Base-by-base conservation (phyloP, 2,797 vertebrate species). In the Propithecus perrieri region DNA sequence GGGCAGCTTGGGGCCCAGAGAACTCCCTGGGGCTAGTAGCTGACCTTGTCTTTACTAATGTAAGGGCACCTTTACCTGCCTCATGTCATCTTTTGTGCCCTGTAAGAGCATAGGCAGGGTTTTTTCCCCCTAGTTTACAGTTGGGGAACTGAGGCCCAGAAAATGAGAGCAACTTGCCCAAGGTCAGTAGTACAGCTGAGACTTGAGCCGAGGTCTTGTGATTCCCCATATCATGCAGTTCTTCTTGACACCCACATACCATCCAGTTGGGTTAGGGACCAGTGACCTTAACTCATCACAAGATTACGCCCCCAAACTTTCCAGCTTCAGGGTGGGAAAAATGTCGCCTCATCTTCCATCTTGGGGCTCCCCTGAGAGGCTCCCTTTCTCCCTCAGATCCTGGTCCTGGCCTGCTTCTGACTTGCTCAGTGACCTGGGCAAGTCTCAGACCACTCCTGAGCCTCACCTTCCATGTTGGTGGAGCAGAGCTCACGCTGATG, bases 371-470 rank as follows among this genome's bases (percentile, higher is more conserved):
- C 96, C 91, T 91, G 79, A 97, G 91, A 94, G 75, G 81, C 89
- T 94, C 95, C 92, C 80, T 86, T 92, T 85, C 91, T 86, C 88
- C 89, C 91, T 91, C 96, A 90, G 91, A 91, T 92, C 76, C 89
- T 59, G 76, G 96, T 30, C 84, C 89, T 38, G 92, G 85, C 91
- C 97, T 96, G 4, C 91, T 96, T 69, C 83, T 94, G 96, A 93
- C 84, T 93, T 92, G 93, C 92, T 24, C 55, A 87, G 93, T 92
- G 95, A 87, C 87, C 59, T 50, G 90, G 94, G 95, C 92, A 96
- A 89, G 84, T 41, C 89, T 85, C 91, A 97, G 94, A 43, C 35
- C 12, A 0, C 65, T 78, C 78, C 81, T 30, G 50, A 28, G 91
- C 76, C 96, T 92, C 55, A n/a, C 71, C 81, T 76, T 76, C 89